Conservation (phyloP, 2,797 vertebrate genomes). For the Chloroceryle inda region DNA sequence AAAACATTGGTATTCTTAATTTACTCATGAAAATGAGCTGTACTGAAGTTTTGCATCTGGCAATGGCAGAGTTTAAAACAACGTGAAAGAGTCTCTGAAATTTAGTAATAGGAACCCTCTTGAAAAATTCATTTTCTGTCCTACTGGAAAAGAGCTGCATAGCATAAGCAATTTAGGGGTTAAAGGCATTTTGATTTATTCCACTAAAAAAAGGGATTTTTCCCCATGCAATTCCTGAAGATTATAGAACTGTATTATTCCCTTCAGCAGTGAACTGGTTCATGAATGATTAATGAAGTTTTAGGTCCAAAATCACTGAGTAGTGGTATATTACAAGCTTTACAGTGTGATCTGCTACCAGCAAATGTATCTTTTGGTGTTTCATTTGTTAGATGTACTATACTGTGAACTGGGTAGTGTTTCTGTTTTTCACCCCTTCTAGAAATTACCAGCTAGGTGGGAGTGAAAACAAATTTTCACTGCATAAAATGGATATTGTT, state of each 20-base stretch:
- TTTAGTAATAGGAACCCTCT: not conserved
- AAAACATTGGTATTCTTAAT: not conserved
- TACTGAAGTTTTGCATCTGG: not conserved
- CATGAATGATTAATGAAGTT: conserved; percentile 71
- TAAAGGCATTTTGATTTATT: conserved; percentile 42
- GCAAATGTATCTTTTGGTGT: conserved; percentile 28
- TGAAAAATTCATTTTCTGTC: not conserved
- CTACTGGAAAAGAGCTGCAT: not conserved
- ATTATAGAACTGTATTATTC: conserved; percentile 18
- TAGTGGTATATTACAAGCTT: conserved; percentile 22
- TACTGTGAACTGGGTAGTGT: conserved; percentile 60
- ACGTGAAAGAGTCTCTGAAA: not conserved
- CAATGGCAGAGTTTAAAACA: not conserved
- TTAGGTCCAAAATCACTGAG: conserved; percentile 60
- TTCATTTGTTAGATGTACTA: conserved; percentile 29
- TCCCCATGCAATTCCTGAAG: not conserved
- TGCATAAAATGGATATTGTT: not conserved
- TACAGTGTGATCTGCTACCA: conserved; percentile 47
- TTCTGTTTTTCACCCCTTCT: not conserved
- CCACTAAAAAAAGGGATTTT: not conserved
- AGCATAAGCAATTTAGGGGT: not conserved
- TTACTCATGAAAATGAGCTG: not conserved
- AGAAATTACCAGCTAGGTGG: not conserved
- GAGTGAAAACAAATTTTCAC: not conserved
- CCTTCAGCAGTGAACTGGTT: conserved; percentile 41